Conservation (phyloP, 37 sponge, comb jelly and placozoan species). For the Amphimedon queenslandica region DNA sequence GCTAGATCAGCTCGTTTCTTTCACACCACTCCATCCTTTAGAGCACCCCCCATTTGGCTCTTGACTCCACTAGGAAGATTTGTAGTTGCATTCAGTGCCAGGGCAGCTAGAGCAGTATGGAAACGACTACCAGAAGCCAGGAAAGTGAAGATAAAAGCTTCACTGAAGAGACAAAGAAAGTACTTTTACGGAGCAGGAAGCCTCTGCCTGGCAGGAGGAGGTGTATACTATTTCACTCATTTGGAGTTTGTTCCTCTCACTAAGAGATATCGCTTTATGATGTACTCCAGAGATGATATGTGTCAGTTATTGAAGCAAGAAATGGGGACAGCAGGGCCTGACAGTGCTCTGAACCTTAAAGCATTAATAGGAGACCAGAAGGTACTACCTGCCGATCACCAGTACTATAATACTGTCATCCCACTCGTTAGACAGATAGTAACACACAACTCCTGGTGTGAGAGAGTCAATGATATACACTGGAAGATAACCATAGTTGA, state of each 20-base stretch:
- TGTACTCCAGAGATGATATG: slow-evolving; percentile 22
- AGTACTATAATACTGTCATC: slow-evolving; percentile 4
- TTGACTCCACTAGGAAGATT: slow-evolving; percentile 28
- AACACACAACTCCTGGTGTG: background rate
- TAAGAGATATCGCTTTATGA: slow-evolving; percentile 40
- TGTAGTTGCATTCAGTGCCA: slow-evolving; percentile 22
- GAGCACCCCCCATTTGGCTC: slow-evolving; percentile 14
- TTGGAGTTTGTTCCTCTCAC: slow-evolving; percentile 57
- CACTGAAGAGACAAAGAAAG: background rate
- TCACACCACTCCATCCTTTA: too few species aligned
- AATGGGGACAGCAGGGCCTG: too few species aligned
- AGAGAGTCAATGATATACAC: slow-evolving; percentile 13
- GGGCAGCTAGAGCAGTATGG: slow-evolving; percentile 32
- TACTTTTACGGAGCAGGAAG: slow-evolving; percentile 23
- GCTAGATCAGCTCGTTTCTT: too few species aligned
- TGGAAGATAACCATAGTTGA: slow-evolving; percentile 59
- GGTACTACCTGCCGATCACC: slow-evolving; percentile 15
- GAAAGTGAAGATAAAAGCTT: slow-evolving; percentile 2
- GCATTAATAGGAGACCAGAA: background rate
- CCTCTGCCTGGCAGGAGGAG: background rate
- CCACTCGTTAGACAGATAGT: slow-evolving; percentile 12
- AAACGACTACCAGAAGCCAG: slow-evolving; percentile 21
- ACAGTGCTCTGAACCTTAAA: background rate
- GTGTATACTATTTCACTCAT: slow-evolving; percentile 30
- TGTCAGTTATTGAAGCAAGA: slow-evolving; percentile 18